Evolutionary conservation across 2,888 invertebrate species (phyloP), one percentile per base, ranked within the genome.

Genomic region (Cantharis nigra): DNA sequence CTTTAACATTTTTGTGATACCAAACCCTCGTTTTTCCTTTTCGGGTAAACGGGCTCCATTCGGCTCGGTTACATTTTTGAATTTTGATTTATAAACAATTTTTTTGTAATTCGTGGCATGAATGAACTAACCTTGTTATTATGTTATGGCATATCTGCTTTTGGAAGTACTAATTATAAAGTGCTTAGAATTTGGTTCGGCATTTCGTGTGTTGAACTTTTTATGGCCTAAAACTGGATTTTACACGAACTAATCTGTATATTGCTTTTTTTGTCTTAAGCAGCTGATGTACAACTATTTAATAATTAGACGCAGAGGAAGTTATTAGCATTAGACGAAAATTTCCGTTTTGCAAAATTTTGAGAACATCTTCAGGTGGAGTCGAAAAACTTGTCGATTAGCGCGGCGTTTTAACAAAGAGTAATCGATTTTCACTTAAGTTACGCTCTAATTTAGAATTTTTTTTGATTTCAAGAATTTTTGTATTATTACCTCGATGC

Each of bases 111-210:
- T 69, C 70, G 62, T 72, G 74, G 67, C 65, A 71, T 74, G 71
- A 63, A 78, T 76, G 76, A 78, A 71, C 74, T 16, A 67, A 75
- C 71, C 82, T 82, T 80, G 81, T 83, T 83, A 83, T 83, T 83
- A 83, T 79, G 79, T 82, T 83, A 81, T 82, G 80, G 67, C 76
- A 80, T 79, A 82, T 76, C 79, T 75, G 75, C 74, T 80, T 79
- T 79, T 81, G 80, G 81, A 86, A 82, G 84, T 82, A 81, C 80
- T 85, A 86, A 86, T 86, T 86, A 86, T 86, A 86, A 86, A 85
- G 84, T 85, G 85, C 86, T 86, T 86, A 78, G 84, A 85, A 83
- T 81, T 83, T 84, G 85, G 85, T 85, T 85, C 85, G 85, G 84
- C 84, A 80, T 84, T 81, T 82, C 84, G 84, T 82, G 84, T 82